Conservation (phyloP, 2,888 invertebrate species). For the Acronicta alni region DNA sequence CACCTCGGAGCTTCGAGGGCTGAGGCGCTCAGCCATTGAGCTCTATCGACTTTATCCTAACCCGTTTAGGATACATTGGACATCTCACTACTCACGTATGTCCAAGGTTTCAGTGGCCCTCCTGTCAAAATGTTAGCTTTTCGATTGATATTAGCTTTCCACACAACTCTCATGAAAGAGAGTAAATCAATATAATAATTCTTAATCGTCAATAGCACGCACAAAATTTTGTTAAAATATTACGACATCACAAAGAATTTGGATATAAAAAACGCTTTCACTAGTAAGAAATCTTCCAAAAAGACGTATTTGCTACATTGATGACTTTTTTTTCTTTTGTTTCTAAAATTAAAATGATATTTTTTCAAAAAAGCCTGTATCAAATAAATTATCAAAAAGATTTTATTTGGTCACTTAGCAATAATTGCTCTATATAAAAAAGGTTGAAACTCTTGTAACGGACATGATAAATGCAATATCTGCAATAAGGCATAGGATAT, state of each 20-base stretch:
- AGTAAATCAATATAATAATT: slow-evolving; percentile 70
- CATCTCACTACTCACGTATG: slow-evolving; percentile 85
- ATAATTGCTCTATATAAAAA: slow-evolving; percentile 9
- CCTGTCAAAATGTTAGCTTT: slow-evolving; percentile 81
- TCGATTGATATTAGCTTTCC: slow-evolving; percentile 73
- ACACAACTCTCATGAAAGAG: slow-evolving; percentile 84
- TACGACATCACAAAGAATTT: slow-evolving; percentile 89
- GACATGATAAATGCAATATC: too few relatives aligned
- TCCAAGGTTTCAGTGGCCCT: slow-evolving; percentile 79
- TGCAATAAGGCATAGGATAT: too few relatives aligned
- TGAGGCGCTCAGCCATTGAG: slow-evolving; percentile 92
- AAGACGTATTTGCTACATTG: slow-evolving; percentile 86
- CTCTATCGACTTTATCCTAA: slow-evolving; percentile 87
- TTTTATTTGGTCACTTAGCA: slow-evolving; percentile 29
- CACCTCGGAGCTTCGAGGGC: slow-evolving; percentile 94
- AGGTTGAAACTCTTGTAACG: slow-evolving; percentile 17
- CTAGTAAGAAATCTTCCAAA: slow-evolving; percentile 85
- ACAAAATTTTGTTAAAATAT: slow-evolving; percentile 86
- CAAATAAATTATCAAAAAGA: slow-evolving; percentile 44
- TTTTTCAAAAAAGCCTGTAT: slow-evolving; percentile 69
- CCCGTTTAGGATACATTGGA: slow-evolving; percentile 89
- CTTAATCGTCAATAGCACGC: slow-evolving; percentile 78
- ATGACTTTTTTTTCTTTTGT: slow-evolving; percentile 87
- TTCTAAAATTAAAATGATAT: slow-evolving; percentile 82
- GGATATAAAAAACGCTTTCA: slow-evolving; percentile 88